Conservation (phyloP, 1,140 invertebrate species). For the Heterodera schachtii region DNA sequence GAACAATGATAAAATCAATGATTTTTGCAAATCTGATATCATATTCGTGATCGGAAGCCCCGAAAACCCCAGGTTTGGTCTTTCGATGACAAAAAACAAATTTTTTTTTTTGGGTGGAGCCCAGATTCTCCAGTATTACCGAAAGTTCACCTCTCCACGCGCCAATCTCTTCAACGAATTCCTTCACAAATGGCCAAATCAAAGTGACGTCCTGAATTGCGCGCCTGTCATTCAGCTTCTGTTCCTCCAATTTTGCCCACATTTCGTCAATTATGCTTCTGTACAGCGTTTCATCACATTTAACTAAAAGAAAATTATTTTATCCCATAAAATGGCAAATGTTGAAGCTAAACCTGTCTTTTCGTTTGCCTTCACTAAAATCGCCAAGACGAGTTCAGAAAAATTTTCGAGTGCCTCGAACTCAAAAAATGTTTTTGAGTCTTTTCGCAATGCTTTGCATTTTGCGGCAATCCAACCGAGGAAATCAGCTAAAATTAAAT, state of each 20-base stretch:
- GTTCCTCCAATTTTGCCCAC: not conserved
- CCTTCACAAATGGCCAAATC: constrained; percentile 9
- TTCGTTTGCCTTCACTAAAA: not conserved
- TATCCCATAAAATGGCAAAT: too few relatives aligned
- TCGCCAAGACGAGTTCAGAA: not conserved
- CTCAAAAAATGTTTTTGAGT: not conserved
- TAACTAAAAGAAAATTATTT: not conserved
- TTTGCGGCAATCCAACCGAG: constrained; percentile 2
- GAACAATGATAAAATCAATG: too few relatives aligned
- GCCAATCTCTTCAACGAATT: not conserved
- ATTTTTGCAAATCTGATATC: too few relatives aligned
- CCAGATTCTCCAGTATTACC: too few relatives aligned
- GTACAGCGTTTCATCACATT: not conserved
- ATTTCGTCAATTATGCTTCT: not conserved
- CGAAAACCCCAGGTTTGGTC: too few relatives aligned
- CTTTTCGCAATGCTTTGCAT: not conserved
- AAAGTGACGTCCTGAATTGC: constrained; percentile 5
- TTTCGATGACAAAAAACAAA: too few relatives aligned
- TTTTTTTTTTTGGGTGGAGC: too few relatives aligned
- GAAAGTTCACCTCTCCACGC: constrained; percentile 2
- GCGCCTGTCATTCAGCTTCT: not conserved
- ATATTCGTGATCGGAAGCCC: too few relatives aligned
- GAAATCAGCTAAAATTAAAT: not conserved
- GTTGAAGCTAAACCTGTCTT: not conserved
- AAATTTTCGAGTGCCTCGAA: not conserved